Evolutionary conservation across 1,140 invertebrate genomes (phyloP), one percentile per base, ranked within the genome.

Genomic region (Eriocheir sinensis): DNA sequence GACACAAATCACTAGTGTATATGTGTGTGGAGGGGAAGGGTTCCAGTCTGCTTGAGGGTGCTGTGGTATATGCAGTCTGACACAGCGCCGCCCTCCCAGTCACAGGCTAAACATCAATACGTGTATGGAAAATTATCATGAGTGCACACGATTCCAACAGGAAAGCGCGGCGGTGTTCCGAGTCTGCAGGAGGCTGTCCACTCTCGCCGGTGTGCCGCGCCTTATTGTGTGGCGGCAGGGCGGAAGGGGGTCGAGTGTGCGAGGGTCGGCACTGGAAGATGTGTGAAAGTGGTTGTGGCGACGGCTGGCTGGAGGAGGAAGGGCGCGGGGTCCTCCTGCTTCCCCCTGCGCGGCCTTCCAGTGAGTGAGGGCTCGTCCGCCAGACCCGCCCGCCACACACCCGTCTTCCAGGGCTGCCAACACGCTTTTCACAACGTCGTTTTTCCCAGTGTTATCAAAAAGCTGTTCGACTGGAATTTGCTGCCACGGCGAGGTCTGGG

Each of bases 401-500:
- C 86, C 38, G 30, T n/a, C 21, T 79, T 89, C 53, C 93, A 94
- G 93, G 93, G 93, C 93, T 94, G 93, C 93, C 93, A 94, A 94
- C 93, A 94, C 85, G 86, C n/a, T 88, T 79, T 48, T 88, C 48
- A 15, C 21, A 2, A 44, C 80, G 32, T 41, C 38, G 48, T 6
- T 48, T 48, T 36, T 53, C 80, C 79, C 3, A 21, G 36, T 44
- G 83, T 48, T 81, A 81, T 44, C 40, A 2, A 80, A 3, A 30
- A 27, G 41, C 40, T 48, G 30, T 53, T 41, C 9, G 15, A 27
- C 79, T 41, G 30, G 36, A 81, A 81, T 30, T 41, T 34, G n/a
- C 32, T 93, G 36, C 81, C 21, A 4, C 8, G 27, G 27, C 27
- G 21, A n/a, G 60, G 60, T n/a, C 21, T 2, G 12, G 60, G 60